Evolutionary conservation across 1,140 invertebrate genomes (phyloP).

Genomic region (Matsumurasca onukii): DNA sequence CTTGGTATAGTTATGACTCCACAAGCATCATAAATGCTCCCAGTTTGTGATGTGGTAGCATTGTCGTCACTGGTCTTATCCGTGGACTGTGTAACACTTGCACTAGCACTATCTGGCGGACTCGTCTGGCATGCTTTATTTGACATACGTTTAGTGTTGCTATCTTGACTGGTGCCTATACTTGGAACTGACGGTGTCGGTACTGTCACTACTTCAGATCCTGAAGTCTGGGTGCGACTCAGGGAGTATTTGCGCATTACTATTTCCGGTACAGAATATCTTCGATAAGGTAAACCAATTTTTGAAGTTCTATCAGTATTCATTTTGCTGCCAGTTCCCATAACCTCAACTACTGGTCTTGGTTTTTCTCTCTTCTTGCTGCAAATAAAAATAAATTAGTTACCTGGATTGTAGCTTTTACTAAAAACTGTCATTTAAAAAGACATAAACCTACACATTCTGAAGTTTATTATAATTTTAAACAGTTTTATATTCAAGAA

Average conservation of each 20-base stretch:
- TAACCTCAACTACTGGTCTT: neutral
- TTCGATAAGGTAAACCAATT: slow-evolving; percentile 37
- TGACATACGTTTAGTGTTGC: slow-evolving; percentile 7
- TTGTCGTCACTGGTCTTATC: neutral
- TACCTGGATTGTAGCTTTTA: too few species aligned
- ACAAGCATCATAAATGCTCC: too few species aligned
- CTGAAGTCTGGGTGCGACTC: slow-evolving; percentile 25
- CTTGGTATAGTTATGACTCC: slow-evolving; percentile 1
- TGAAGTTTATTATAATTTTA: too few species aligned
- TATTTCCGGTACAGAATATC: slow-evolving; percentile 43
- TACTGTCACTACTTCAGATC: slow-evolving; percentile 22
- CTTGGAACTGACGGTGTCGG: slow-evolving; percentile 28
- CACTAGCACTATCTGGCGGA: slow-evolving; percentile 8
- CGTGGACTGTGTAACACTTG: neutral
- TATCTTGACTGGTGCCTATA: slow-evolving; percentile 19
- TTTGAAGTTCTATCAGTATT: neutral
- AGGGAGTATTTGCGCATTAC: slow-evolving; percentile 43
- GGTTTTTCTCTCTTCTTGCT: slow-evolving; percentile 21
- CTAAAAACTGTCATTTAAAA: too few species aligned
- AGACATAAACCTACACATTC: too few species aligned
- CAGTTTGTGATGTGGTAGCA: neutral
- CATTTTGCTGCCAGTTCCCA: slow-evolving; percentile 22
- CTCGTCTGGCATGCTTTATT: slow-evolving; percentile 35
- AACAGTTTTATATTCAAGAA: too few species aligned
- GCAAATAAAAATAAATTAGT: slow-evolving; percentile 3